Percentiles rank a stretch among this genome's conserved stretches.
Evolutionary conservation across 2,113 vertebrate genomes (phyloP).

Genomic region (Barnardius zonarius): DNA sequence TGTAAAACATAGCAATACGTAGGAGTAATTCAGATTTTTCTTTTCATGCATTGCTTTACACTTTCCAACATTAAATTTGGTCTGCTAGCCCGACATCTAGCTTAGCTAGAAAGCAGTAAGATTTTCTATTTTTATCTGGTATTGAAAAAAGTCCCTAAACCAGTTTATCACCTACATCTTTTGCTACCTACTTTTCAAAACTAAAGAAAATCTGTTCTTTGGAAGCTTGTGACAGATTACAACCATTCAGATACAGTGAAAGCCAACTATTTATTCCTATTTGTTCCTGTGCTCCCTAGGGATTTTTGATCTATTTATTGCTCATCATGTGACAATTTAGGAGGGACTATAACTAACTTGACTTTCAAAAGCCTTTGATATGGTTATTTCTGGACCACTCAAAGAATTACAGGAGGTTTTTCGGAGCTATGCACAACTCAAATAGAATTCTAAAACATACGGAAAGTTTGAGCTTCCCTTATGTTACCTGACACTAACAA

Average conservation of each 20-base stretch:
- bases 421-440: not conserved
- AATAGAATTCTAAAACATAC: not conserved
- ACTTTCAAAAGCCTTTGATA: conserved; percentile 54
- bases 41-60: conserved; percentile 26
- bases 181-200: not conserved
- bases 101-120: conserved; percentile 16
- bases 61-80: conserved; percentile 32
- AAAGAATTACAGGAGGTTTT: not conserved
- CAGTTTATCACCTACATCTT: conserved; percentile 25
- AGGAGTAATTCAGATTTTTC: conserved; percentile 30
- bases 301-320: conserved; percentile 45
- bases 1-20: conserved; percentile 40
- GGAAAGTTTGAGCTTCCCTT: not conserved
- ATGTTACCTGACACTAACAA: not conserved
- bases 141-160: not conserved
- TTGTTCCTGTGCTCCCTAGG: not conserved
- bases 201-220: not conserved
- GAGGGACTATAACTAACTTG: conserved; percentile 30
- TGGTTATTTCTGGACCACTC: conserved; percentile 30
- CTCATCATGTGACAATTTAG: conserved; percentile 27
- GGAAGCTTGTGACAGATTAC: not conserved
- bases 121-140: not conserved
- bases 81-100: not conserved
- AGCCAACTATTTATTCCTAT: not conserved
- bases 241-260: not conserved